Evolutionary conservation across 2,113 vertebrate species (phyloP).

Genomic region (Leuciscus idus): DNA sequence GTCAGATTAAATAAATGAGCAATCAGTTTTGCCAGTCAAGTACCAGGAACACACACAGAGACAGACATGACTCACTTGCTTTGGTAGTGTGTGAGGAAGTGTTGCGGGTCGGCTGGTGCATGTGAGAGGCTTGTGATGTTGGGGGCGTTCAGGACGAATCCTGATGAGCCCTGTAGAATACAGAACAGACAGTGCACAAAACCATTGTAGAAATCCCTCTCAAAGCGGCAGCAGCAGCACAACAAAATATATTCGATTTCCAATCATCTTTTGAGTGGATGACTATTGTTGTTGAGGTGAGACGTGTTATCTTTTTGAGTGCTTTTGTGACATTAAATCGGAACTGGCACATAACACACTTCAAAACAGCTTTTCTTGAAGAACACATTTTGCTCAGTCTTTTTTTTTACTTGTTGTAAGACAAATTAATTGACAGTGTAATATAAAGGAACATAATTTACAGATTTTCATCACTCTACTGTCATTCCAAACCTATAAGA

Average conservation of each 20-base stretch:
- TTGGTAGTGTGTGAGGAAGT: slow-evolving; percentile 64
- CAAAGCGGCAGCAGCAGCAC: slow-evolving; percentile 6
- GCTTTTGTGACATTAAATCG: background rate
- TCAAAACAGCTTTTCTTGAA: background rate
- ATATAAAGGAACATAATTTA: background rate
- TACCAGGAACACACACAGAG: background rate
- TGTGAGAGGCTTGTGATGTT: slow-evolving; percentile 49
- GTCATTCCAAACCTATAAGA: background rate
- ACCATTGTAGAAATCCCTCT: slow-evolving; percentile 28
- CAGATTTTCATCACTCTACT: background rate
- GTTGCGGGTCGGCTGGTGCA: slow-evolving; percentile 50
- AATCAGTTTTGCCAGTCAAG: slow-evolving; percentile 4
- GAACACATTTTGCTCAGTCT: background rate
- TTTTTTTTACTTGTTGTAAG: background rate
- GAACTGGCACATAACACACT: slow-evolving; percentile 1
- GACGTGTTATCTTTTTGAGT: background rate
- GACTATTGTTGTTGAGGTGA: slow-evolving; percentile 10
- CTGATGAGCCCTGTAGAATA: slow-evolving; percentile 62
- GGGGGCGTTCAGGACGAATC: slow-evolving; percentile 59
- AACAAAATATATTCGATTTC: background rate
- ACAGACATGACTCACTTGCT: slow-evolving; percentile 61
- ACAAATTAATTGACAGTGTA: background rate
- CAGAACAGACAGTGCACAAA: slow-evolving; percentile 33
- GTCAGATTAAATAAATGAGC: slow-evolving; percentile 26
- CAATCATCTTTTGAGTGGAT: background rate